These are phyloP conservation scores for Meloidogyne chitwoodi DNA, from an alignment of 1,140 invertebrate genomes.

Conservation along the genomic window DNA sequence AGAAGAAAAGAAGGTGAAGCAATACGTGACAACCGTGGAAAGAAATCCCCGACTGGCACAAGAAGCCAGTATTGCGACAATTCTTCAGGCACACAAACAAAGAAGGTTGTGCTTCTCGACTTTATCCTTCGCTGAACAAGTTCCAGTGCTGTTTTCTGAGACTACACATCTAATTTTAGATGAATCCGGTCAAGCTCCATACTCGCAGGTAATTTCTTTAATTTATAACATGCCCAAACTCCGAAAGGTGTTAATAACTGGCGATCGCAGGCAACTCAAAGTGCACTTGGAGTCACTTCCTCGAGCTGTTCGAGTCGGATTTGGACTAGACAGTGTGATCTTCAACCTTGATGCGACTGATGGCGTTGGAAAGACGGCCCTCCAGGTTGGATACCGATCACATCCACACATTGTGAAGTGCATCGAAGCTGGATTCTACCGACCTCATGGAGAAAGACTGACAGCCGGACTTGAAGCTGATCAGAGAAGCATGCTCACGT, in stretches of 20 bases:
- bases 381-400: background rate
- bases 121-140: background rate
- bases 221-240: background rate
- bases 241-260: background rate
- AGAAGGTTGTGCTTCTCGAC: background rate
- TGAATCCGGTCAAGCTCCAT: background rate
- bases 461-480: background rate
- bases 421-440: background rate
- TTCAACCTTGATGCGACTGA: background rate
- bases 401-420: background rate
- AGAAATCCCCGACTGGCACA: background rate
- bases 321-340: slow-evolving; percentile 5
- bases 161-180: background rate
- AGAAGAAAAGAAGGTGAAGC: background rate
- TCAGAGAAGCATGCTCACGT: background rate
- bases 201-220: background rate
- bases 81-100: background rate
- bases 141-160: background rate
- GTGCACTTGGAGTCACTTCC: background rate
- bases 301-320: background rate
- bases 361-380: background rate
- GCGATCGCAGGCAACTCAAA: background rate
- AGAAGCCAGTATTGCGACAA: background rate
- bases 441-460: background rate
- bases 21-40: background rate